Percentiles rank a stretch among this genome's conserved stretches.
phyloP scores from a whole-genome alignment of 2,888 invertebrate genomes.

The Aricia artaxerxes region DNA sequence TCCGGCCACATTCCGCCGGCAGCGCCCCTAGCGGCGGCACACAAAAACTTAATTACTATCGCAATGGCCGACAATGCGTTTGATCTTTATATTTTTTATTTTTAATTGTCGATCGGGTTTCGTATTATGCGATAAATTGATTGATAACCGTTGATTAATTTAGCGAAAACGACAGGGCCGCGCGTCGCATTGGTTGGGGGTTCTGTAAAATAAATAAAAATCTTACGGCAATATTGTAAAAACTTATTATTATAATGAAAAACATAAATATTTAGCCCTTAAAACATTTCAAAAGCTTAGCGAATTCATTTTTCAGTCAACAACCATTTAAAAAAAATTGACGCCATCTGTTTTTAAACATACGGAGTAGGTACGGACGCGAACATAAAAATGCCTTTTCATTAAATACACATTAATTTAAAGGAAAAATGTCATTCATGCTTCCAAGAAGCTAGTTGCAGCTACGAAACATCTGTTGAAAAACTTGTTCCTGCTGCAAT shows the following conservation, averaged over 20 bases:
- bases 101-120: conserved; percentile 25
- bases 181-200: not conserved
- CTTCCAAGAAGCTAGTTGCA: not conserved
- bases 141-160: conserved; percentile 26
- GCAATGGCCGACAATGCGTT: conserved; percentile 30
- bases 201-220: not conserved
- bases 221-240: not conserved
- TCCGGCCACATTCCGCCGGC: conserved; percentile 50
- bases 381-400: not conserved
- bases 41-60: conserved; percentile 28
- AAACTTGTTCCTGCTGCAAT: not conserved
- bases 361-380: not conserved
- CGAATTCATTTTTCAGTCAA: not conserved
- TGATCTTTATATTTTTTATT: conserved; percentile 23
- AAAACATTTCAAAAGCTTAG: not conserved
- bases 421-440: conserved; percentile 14
- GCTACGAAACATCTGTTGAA: conserved; percentile 7
- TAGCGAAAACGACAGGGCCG: not conserved
- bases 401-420: conserved; percentile 4
- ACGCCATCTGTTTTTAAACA: not conserved
- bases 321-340: not conserved
- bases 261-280: not conserved
- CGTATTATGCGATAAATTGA: conserved; percentile 31
- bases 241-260: not conserved
- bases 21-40: conserved; percentile 32